Evolutionary conservation across 1,140 invertebrate species (phyloP).

Genomic region (Nebria ingens): DNA sequence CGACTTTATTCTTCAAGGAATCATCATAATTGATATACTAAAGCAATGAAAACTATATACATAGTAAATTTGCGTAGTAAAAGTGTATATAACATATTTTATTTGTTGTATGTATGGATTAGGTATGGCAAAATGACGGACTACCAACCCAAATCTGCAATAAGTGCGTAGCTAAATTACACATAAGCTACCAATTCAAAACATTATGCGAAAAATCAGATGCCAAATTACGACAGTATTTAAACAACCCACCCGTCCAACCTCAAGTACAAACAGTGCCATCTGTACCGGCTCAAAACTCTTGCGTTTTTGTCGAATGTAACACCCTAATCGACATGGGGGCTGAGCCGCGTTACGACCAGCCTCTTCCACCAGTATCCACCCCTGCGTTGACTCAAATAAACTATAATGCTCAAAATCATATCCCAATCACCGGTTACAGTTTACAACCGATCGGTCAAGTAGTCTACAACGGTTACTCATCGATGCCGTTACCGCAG

Average conservation of each 20-base stretch:
- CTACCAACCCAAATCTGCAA: slow-evolving; percentile 36
- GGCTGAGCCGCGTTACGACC: slow-evolving; percentile 14
- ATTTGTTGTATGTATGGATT: not conserved
- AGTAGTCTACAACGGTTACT: slow-evolving; percentile 23
- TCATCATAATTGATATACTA: too few relatives aligned
- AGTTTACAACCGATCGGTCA: slow-evolving; percentile 21
- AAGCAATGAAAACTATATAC: too few relatives aligned
- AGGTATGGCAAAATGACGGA: slow-evolving; percentile 38
- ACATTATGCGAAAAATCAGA: slow-evolving; percentile 35
- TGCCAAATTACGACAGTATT: slow-evolving; percentile 30
- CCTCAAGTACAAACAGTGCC: slow-evolving; percentile 13
- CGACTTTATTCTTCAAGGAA: too few relatives aligned
- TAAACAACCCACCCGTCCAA: slow-evolving; percentile 12
- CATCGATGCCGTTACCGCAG: slow-evolving; percentile 19
- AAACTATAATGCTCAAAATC: slow-evolving; percentile 23
- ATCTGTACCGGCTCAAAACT: slow-evolving; percentile 14
- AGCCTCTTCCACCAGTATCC: slow-evolving; percentile 6
- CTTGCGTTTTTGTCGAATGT: slow-evolving; percentile 25
- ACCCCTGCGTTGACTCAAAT: slow-evolving; percentile 20
- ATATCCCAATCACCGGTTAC: slow-evolving; percentile 20
- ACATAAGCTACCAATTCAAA: slow-evolving; percentile 37
- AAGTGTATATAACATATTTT: not conserved
- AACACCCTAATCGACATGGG: slow-evolving; percentile 18
- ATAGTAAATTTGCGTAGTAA: too few relatives aligned
- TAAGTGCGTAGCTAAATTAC: slow-evolving; percentile 35